Evolutionary conservation across 2,888 invertebrate genomes (phyloP).

Genomic region (Graphium colonna): DNA sequence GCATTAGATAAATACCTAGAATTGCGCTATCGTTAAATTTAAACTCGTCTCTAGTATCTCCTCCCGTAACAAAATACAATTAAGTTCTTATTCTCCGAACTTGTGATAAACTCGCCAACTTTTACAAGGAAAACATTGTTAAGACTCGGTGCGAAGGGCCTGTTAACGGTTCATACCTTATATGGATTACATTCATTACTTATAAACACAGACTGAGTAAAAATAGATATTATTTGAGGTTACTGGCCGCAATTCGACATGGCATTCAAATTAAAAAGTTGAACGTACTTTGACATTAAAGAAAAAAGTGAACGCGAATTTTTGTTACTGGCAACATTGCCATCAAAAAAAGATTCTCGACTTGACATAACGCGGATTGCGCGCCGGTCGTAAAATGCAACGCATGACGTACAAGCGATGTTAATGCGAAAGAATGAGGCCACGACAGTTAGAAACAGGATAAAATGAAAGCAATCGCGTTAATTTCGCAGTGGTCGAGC

Average conservation of each 20-base stretch:
- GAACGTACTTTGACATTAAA: background rate
- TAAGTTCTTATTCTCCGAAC: constrained; percentile 35
- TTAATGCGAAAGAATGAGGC: background rate
- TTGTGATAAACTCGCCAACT: constrained; percentile 29
- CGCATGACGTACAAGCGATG: background rate
- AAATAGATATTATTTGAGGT: background rate
- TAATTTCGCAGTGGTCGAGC: constrained; percentile 59
- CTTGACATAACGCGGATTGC: too few species aligned
- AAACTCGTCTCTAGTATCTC: constrained; percentile 15
- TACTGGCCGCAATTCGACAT: background rate
- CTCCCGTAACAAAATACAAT: constrained; percentile 27
- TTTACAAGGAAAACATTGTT: constrained; percentile 16
- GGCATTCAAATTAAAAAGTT: background rate
- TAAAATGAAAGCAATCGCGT: constrained; percentile 19
- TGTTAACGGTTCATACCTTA: constrained; percentile 26
- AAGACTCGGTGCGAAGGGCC: constrained; percentile 12
- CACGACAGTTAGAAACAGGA: constrained; percentile 2
- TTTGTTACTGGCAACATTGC: too few species aligned
- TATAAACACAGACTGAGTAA: background rate
- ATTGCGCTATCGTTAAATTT: constrained; percentile 11
- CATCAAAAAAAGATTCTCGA: too few species aligned
- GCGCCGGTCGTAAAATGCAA: background rate
- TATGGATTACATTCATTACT: constrained; percentile 20
- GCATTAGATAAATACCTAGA: constrained; percentile 8
- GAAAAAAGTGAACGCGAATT: background rate